Evolutionary conservation across 2,888 invertebrate species (phyloP).

Genomic region (Cetonia aurata): DNA sequence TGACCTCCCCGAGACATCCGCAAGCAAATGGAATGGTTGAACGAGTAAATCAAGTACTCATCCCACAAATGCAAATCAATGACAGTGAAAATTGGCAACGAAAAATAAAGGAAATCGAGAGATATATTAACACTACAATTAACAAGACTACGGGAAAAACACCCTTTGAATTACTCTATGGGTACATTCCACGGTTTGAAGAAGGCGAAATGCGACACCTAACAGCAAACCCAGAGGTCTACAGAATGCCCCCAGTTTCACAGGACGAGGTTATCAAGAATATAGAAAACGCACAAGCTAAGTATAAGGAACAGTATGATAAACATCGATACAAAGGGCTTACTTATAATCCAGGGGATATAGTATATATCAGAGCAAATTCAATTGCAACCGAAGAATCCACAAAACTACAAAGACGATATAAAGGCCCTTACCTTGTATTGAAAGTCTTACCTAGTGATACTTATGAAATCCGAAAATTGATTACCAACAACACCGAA

Average conservation of each 20-base stretch:
- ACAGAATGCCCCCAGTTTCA: background rate
- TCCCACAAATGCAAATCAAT: conserved; percentile 47
- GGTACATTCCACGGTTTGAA: background rate
- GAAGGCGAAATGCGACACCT: background rate
- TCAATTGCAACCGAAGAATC: conserved; percentile 8
- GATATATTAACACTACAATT: background rate
- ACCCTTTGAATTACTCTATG: background rate
- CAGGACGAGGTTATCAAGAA: background rate
- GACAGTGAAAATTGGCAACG: conserved; percentile 8
- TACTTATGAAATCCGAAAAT: background rate
- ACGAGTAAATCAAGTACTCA: conserved; percentile 48
- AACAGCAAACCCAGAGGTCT: background rate
- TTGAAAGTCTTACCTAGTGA: conserved; percentile 7
- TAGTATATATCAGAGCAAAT: conserved; percentile 12
- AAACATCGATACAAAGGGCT: background rate
- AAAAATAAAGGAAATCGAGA: background rate
- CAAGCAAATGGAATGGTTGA: conserved; percentile 56
- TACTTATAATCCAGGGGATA: background rate
- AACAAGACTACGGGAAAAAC: background rate
- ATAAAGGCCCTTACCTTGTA: conserved; percentile 23
- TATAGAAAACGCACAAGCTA: background rate
- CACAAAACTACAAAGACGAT: conserved; percentile 11
- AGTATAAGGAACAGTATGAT: background rate
- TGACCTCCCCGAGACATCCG: conserved; percentile 49
- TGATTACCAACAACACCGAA: background rate